Conservation (phyloP, 2,888 invertebrate genomes). For the Anagyrus pseudococci region DNA sequence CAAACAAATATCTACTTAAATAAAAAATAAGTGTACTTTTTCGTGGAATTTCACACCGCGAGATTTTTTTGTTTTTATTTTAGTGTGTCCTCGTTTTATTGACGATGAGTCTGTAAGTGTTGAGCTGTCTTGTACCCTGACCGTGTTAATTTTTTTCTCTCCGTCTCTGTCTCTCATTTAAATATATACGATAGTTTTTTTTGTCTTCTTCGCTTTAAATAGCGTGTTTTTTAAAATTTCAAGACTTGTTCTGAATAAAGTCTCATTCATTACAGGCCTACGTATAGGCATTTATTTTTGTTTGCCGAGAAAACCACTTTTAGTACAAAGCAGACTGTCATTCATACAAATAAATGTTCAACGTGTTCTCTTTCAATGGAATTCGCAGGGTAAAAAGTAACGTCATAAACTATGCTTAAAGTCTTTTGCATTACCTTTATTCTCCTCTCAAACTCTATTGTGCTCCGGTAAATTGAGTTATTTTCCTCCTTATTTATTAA, state of each 20-base stretch:
- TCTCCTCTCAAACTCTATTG: no score
- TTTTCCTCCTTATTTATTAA: no score
- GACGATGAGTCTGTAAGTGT: conserved; percentile 21
- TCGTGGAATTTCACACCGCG: no score
- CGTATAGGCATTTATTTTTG: conserved; percentile 31
- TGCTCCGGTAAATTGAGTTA: no score
- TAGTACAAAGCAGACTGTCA: no score
- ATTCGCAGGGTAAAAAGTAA: conserved; percentile 13
- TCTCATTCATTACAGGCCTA: conserved; percentile 29
- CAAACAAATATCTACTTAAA: no score
- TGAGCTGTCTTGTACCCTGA: conserved; percentile 18
- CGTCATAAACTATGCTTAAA: no score
- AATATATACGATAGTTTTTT: conserved; percentile 19
- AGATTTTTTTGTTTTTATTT: conserved; percentile 15
- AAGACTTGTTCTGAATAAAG: conserved; percentile 23
- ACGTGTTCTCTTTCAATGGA: no score
- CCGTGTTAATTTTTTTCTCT: conserved; percentile 10
- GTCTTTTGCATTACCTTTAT: no score
- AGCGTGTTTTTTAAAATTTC: conserved; percentile 19
- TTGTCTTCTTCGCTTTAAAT: no score
- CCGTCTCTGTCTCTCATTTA: no score
- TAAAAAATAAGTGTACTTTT: conserved; percentile 13
- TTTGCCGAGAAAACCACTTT: conserved; percentile 15
- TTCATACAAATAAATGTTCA: no score
- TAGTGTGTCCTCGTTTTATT: conserved; percentile 8